Evolutionary conservation across 2,113 vertebrate genomes (phyloP).

Genomic region (Onychostruthus taczanowskii): DNA sequence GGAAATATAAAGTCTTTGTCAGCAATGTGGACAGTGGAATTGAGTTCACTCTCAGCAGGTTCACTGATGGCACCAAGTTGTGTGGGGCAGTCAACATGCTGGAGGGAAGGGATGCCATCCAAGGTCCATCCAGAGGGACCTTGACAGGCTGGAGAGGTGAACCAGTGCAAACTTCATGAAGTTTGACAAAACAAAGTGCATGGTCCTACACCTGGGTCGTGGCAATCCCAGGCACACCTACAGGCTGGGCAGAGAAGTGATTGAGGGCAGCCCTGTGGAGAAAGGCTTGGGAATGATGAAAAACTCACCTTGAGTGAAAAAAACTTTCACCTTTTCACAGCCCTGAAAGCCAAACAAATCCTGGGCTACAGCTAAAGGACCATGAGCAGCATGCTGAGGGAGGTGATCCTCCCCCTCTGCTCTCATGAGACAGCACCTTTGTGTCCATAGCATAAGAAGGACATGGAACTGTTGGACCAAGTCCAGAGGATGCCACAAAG

Average conservation of each 20-base stretch:
- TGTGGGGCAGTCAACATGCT: not conserved
- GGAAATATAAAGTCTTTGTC: not conserved
- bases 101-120: not conserved
- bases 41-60: not conserved
- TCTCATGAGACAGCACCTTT: not conserved
- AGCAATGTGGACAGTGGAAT: not conserved
- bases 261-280: not conserved
- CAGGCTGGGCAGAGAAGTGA: not conserved
- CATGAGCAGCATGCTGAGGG: not conserved
- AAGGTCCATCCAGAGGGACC: not conserved
- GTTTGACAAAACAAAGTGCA: not conserved
- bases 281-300: not conserved
- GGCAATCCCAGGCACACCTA: not conserved
- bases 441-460: not conserved
- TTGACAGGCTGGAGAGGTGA: not conserved
- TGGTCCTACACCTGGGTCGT: fast-evolving
- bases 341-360: not conserved
- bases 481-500: not conserved
- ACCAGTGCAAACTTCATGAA: not conserved
- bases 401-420: not conserved
- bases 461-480: not conserved
- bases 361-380: not conserved
- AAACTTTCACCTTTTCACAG: not conserved
- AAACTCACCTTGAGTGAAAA: not conserved
- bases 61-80: not conserved